Conservation (phyloP, 2,113 vertebrate genomes). For the Bambusicola thoracicus region DNA sequence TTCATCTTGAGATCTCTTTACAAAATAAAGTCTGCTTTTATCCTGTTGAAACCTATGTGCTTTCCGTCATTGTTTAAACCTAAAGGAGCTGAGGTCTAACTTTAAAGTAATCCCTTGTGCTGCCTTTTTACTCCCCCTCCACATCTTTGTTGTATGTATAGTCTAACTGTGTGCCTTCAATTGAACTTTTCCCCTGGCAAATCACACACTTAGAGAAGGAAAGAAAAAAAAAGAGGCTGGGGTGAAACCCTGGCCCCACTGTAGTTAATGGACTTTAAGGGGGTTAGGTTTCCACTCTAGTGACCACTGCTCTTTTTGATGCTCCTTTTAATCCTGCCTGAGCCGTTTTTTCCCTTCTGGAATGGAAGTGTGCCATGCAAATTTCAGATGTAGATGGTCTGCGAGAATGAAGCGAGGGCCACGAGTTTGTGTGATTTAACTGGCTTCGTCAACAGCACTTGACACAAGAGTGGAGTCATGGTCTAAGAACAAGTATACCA, state of each 20-base stretch:
- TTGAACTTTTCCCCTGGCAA: slow-evolving; percentile 43
- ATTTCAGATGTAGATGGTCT: not conserved
- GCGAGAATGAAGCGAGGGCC: accelerated
- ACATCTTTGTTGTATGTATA: slow-evolving; percentile 39
- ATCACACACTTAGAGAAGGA: slow-evolving; percentile 31
- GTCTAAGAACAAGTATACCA: not conserved
- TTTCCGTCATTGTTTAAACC: slow-evolving; percentile 64
- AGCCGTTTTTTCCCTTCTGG: not conserved
- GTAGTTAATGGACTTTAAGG: not conserved
- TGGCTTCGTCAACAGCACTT: not conserved
- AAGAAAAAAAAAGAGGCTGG: not conserved
- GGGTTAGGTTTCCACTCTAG: not conserved
- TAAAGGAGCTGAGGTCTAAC: slow-evolving; percentile 49
- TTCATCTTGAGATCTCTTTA: slow-evolving; percentile 73
- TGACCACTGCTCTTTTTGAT: not conserved
- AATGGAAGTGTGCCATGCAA: not conserved
- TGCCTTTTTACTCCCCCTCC: not conserved
- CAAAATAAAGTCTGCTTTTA: slow-evolving; percentile 64
- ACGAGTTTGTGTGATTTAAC: not conserved
- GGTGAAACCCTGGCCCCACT: slow-evolving; percentile 35
- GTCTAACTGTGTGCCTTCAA: slow-evolving; percentile 21
- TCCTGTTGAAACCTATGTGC: slow-evolving; percentile 67
- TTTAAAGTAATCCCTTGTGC: slow-evolving; percentile 61
- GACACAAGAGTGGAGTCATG: not conserved
- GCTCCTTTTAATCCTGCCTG: not conserved